Evolutionary conservation across 2,888 invertebrate species (phyloP), one percentile per base, ranked within the genome.

Genomic region (Drosophila anomalata): DNA sequence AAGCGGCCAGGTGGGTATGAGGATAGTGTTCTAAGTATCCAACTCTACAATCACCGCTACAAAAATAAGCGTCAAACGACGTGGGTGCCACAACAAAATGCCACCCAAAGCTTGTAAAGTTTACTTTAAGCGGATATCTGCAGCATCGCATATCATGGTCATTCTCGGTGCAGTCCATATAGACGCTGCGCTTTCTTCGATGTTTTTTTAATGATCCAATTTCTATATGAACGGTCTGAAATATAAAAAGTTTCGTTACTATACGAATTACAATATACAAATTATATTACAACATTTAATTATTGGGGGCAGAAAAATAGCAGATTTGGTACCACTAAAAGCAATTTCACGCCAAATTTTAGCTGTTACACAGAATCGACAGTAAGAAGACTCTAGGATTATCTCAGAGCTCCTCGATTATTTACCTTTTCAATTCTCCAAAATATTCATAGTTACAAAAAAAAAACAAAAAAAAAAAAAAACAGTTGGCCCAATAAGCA

Each of bases 41-140:
- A 92, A 95, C 96, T 0, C 96, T 96, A 91, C 99, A 99, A 87
- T 98, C 97, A 7, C 99, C 98, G 58, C 97, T 95, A 93, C 99
- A 99, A 93, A 98, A 98, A 92, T 97, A 97, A 7, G 99, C 98
- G 89, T 97, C 96, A 93, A 98, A 99, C 69, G 95, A 94, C 88
- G 97, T 97, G 0, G 99, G 99, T 0, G 98, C 98, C 66, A 99
- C 97, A 87, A 99, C 97, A 95, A 98, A 99, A 90, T 98, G 97
- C 98, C 98, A 99, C 26, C 98, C 98, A 90, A 99, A 98, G 54
- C 89, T 89, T 20, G 89, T 89, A 91, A 99, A 99, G 93, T 98
- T 97, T 14, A 99, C 97, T 12, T 95, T 95, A 46, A 99, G 93
- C 0, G 98, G 98, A 92, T 98, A 98, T 4, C 98, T 95, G 90